These are phyloP conservation scores for Prolemur simus DNA, from an alignment of 2,113 vertebrate genomes.

Conservation along the genomic window DNA sequence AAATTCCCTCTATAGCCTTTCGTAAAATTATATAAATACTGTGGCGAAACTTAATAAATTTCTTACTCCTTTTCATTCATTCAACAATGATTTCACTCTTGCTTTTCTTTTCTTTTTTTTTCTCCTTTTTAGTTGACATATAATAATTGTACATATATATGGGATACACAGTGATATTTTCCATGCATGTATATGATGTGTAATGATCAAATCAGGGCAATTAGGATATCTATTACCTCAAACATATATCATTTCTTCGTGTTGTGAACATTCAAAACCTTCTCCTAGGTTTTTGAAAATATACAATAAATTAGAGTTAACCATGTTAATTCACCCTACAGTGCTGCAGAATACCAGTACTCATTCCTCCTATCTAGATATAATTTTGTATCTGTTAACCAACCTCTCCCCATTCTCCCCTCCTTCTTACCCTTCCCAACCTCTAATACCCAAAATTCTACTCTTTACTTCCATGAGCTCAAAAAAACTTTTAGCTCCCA, in stretches of 20 bases:
- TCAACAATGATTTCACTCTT: slow-evolving; percentile 22
- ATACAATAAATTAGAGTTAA: not conserved
- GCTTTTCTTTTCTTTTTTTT: not conserved
- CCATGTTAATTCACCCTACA: not conserved
- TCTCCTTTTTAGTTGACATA: not conserved
- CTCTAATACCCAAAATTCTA: not conserved
- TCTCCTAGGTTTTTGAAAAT: not conserved
- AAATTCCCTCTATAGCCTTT: not conserved
- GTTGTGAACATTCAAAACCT: not conserved
- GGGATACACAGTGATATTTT: not conserved
- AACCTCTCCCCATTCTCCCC: not conserved
- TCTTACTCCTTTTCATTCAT: not conserved
- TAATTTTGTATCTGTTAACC: not conserved
- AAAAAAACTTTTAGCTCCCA: not conserved
- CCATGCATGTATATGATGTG: not conserved
- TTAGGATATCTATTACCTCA: not conserved
- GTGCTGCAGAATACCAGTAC: not conserved
- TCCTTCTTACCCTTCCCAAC: not conserved
- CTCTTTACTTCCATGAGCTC: not conserved
- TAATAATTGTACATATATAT: not conserved
- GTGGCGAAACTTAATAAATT: slow-evolving; percentile 18
- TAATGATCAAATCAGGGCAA: not conserved
- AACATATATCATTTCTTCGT: not conserved
- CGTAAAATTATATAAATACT: not conserved
- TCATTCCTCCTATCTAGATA: not conserved